Conservation (phyloP, 1,140 invertebrate genomes). For the Zelostemma sp. region DNA sequence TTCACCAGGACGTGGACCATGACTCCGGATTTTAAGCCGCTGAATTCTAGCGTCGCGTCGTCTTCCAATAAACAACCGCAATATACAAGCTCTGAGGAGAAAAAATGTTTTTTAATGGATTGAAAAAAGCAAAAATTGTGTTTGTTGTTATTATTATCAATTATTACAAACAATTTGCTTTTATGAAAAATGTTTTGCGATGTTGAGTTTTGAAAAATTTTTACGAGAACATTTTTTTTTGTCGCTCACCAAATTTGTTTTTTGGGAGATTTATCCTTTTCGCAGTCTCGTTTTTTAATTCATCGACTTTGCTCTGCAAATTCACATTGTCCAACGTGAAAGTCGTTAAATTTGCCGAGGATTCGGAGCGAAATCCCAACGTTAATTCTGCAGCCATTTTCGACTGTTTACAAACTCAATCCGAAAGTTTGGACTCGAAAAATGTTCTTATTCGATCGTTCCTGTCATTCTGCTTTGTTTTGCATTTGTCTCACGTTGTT, state of each 20-base stretch:
- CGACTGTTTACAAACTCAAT: background rate
- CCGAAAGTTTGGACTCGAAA: too few relatives aligned
- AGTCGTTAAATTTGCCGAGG: conserved; percentile 56
- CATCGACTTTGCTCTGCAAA: conserved; percentile 69
- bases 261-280: conserved; percentile 63
- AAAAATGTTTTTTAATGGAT: conserved; percentile 18
- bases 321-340: conserved; percentile 69
- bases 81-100: conserved; percentile 72
- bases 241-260: conserved; percentile 66
- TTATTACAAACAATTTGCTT: background rate
- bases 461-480: background rate
- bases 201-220: too few relatives aligned
- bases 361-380: conserved; percentile 58
- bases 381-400: conserved; percentile 56
- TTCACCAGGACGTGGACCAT: conserved; percentile 71
- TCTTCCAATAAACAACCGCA: conserved; percentile 71
- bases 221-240: too few relatives aligned
- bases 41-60: conserved; percentile 66
- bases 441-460: background rate
- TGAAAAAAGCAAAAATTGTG: conserved; percentile 6
- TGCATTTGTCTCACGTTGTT: background rate
- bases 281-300: conserved; percentile 66
- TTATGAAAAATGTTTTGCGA: too few relatives aligned
- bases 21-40: conserved; percentile 69
- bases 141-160: too few relatives aligned